Evolutionary conservation across 2,888 invertebrate species (phyloP).

Genomic region (Cremastinae sp.): DNA sequence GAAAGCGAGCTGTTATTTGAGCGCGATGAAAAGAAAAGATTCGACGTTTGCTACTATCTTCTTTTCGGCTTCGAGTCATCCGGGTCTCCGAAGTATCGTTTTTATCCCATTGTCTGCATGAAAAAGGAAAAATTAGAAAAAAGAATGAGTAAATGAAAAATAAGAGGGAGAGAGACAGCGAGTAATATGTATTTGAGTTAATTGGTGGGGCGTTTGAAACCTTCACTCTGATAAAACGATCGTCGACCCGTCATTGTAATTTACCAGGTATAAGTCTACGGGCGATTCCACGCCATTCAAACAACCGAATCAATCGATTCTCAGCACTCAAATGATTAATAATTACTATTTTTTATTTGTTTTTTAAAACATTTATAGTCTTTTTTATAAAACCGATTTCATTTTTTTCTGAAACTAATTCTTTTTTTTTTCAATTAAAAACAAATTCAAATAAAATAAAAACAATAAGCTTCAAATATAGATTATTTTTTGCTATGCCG

Average conservation of each 20-base stretch:
- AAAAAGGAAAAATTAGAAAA: constrained; percentile 12
- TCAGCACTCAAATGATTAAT: not conserved
- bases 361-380: too few species aligned
- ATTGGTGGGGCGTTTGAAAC: constrained; percentile 53
- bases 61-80: constrained; percentile 12
- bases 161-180: not conserved
- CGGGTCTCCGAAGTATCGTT: constrained; percentile 14
- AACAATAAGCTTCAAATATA: too few species aligned
- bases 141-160: not conserved
- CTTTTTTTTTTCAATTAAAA: too few species aligned
- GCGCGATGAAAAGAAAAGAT: constrained; percentile 14
- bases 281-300: constrained; percentile 23
- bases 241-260: constrained; percentile 63
- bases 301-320: not conserved
- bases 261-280: constrained; percentile 61
- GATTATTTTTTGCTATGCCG: too few species aligned
- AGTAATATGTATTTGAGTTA: constrained; percentile 49
- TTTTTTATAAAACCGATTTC: too few species aligned
- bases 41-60: constrained; percentile 43
- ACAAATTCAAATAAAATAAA: too few species aligned
- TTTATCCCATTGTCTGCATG: constrained; percentile 52
- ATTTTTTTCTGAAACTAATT: too few species aligned
- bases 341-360: too few species aligned
- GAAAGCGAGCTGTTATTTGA: constrained; percentile 23
- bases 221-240: constrained; percentile 56